phyloP scores from a whole-genome alignment of 2,113 vertebrate genomes.

The Raja brachyura region DNA sequence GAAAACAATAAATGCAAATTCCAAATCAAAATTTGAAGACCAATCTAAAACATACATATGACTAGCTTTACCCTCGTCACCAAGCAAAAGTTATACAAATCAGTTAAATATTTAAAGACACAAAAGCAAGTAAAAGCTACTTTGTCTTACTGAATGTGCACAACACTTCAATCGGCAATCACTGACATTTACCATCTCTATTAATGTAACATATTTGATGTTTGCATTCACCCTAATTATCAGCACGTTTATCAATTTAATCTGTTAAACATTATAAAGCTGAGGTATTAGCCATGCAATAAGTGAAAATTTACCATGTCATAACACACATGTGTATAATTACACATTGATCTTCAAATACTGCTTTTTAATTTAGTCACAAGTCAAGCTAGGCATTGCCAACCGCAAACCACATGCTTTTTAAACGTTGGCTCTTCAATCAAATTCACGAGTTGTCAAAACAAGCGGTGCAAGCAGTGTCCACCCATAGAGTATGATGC shows the following conservation, averaged over 20 bases:
- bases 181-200: not conserved
- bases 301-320: conserved; percentile 39
- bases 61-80: not conserved
- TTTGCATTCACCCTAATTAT: not conserved
- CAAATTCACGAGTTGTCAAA: conserved; percentile 92
- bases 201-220: not conserved
- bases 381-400: not conserved
- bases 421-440: conserved; percentile 52
- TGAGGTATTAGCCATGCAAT: not conserved
- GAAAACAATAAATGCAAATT: conserved; percentile 15
- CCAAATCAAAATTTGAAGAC: not conserved
- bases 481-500: conserved; percentile 89
- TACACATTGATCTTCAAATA: conserved; percentile 16
- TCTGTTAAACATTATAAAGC: not conserved
- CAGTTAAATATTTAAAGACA: not conserved
- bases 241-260: not conserved
- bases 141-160: not conserved
- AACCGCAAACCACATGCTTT: not conserved
- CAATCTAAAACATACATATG: not conserved
- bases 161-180: not conserved
- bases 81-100: not conserved
- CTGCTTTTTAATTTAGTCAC: conserved; percentile 1
- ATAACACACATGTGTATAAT: not conserved
- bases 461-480: conserved; percentile 91
- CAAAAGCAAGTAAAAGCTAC: not conserved